Percentiles rank a stretch among this genome's conserved stretches.
Evolutionary conservation across 2,797 vertebrate genomes (phyloP).

Genomic region (Spinibarbus caldwelli): DNA sequence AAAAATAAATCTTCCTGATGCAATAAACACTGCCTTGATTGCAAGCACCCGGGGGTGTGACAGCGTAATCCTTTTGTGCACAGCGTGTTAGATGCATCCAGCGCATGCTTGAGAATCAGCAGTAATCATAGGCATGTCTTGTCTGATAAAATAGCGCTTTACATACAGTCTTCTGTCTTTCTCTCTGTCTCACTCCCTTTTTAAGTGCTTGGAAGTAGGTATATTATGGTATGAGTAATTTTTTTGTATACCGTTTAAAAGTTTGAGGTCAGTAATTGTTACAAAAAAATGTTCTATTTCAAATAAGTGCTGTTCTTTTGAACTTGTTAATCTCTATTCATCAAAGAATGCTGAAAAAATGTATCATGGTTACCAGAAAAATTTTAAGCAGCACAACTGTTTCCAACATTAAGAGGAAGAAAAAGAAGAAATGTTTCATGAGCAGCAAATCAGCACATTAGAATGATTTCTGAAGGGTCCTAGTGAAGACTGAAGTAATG

Average conservation of each 20-base stretch:
- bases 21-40: conserved; percentile 65
- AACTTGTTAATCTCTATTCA: not conserved
- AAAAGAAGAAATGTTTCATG: too few species aligned
- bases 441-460: too few species aligned
- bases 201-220: not conserved
- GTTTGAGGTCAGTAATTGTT: not conserved
- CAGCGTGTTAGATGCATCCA: conserved; percentile 45
- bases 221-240: too few species aligned
- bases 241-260: not conserved
- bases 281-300: not conserved
- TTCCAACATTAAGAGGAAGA: too few species aligned
- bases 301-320: not conserved
- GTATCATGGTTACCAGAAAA: not conserved
- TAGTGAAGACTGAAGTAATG: too few species aligned
- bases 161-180: conserved; percentile 28
- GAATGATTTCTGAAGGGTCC: too few species aligned
- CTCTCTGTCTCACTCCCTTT: not conserved
- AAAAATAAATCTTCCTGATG: conserved; percentile 65
- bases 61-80: conserved; percentile 64
- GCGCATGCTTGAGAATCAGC: conserved; percentile 50
- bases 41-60: conserved; percentile 62
- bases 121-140: conserved; percentile 45
- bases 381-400: too few species aligned
- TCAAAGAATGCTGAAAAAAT: not conserved
- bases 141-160: conserved; percentile 50